Conservation (phyloP, 2,797 vertebrate species). For the Rhyacichthys aspro region DNA sequence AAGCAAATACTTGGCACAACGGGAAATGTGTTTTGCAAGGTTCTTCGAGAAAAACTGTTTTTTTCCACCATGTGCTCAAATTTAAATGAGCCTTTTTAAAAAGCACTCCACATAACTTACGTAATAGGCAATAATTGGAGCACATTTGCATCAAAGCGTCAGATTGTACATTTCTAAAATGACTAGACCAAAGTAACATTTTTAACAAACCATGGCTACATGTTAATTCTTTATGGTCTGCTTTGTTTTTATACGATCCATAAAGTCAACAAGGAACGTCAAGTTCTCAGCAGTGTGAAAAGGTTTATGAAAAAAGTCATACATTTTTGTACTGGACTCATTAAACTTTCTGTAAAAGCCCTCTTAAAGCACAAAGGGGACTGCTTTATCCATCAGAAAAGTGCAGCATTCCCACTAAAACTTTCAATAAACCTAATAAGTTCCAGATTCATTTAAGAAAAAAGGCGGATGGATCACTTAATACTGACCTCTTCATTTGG, state of each 20-base stretch:
- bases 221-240: background rate
- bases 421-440: background rate
- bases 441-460: conserved; percentile 13
- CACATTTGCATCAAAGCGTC: background rate
- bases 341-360: conserved; percentile 1
- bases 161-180: background rate
- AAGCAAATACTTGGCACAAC: conserved; percentile 23
- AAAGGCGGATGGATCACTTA: conserved; percentile 14
- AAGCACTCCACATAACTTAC: background rate
- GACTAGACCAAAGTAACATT: conserved; percentile 5
- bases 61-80: conserved; percentile 13
- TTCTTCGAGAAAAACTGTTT: conserved; percentile 3
- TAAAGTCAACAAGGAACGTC: background rate
- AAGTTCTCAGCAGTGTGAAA: background rate
- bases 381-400: background rate
- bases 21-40: conserved; percentile 13
- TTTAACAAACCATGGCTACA: conserved; percentile 7
- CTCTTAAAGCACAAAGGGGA: conserved; percentile 3
- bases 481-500: conserved; percentile 8
- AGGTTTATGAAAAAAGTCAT: conserved; percentile 2
- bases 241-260: background rate
- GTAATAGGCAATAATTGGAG: background rate
- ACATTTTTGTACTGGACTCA: background rate
- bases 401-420: background rate
- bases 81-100: background rate